phyloP scores from a whole-genome alignment of 2,888 invertebrate species.

The Andrena bicolor region DNA sequence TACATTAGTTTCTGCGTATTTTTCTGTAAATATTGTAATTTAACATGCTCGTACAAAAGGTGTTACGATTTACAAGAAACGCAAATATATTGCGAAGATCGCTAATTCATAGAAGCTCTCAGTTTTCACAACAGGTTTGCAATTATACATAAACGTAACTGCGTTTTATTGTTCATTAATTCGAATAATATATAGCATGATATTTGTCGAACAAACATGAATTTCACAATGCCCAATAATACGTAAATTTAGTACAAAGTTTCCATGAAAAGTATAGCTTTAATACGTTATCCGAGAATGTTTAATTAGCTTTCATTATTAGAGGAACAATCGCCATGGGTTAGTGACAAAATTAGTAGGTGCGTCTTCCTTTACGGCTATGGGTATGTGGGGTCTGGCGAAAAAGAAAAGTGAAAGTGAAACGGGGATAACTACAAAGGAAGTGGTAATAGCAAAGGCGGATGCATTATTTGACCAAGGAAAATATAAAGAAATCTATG shows the following conservation, averaged over 20 bases:
- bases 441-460: constrained; percentile 87
- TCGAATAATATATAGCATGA: not conserved
- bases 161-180: not conserved
- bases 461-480: constrained; percentile 89
- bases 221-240: not conserved
- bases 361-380: constrained; percentile 61
- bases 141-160: not conserved
- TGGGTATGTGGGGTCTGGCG: constrained; percentile 75
- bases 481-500: constrained; percentile 89
- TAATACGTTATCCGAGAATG: not conserved
- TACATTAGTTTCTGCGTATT: not conserved
- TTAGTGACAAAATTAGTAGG: constrained; percentile 25
- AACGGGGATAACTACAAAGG: constrained; percentile 76
- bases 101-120: constrained; percentile 24
- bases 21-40: not conserved
- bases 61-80: constrained; percentile 23
- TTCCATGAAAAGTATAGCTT: not conserved
- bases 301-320: constrained; percentile 17
- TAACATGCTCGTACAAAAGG: constrained; percentile 44
- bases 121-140: constrained; percentile 46
- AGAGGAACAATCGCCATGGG: constrained; percentile 18
- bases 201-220: not conserved
- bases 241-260: not conserved
- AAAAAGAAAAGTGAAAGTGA: constrained; percentile 71
- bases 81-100: constrained; percentile 42